These are phyloP conservation scores for Cryptophagus acutangulus DNA, from an alignment of 2,888 invertebrate genomes.

Conservation along the genomic window DNA sequence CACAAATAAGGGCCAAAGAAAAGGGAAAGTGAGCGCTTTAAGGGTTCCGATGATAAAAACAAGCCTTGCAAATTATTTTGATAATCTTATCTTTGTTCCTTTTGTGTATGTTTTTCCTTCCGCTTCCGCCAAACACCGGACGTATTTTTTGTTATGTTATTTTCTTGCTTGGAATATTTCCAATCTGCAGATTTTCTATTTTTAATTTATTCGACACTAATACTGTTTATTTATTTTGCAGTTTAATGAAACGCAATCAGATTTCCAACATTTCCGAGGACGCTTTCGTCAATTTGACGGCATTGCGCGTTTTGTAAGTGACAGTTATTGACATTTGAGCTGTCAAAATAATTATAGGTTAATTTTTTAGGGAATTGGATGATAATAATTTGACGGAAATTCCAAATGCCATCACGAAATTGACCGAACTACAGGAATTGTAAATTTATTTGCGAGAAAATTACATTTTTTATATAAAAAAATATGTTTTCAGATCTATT, in stretches of 20 bases:
- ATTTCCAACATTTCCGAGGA: slow-evolving; percentile 71
- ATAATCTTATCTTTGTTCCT: no score
- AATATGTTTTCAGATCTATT: slow-evolving; percentile 59
- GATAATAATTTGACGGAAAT: slow-evolving; percentile 70
- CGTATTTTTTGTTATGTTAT: no score
- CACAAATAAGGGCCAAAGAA: no score
- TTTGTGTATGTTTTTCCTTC: no score
- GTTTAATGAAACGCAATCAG: slow-evolving; percentile 81
- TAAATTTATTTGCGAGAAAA: slow-evolving; percentile 54
- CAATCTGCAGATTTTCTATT: no score
- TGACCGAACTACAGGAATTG: slow-evolving; percentile 78
- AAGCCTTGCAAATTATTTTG: no score
- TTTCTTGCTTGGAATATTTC: no score
- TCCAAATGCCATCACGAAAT: slow-evolving; percentile 68
- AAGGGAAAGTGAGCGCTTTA: no score
- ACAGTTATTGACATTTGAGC: background rate
- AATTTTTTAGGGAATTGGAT: slow-evolving; percentile 58
- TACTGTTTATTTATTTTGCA: slow-evolving; percentile 54
- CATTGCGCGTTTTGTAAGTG: slow-evolving; percentile 84
- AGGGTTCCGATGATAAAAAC: no score
- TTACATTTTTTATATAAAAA: background rate
- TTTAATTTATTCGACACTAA: no score
- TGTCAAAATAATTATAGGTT: background rate
- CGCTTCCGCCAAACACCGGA: no score
- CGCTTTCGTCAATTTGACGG: slow-evolving; percentile 74